These are phyloP conservation scores for Belonocnema kinseyi DNA, from an alignment of 1,140 invertebrate genomes.

Conservation along the genomic window DNA sequence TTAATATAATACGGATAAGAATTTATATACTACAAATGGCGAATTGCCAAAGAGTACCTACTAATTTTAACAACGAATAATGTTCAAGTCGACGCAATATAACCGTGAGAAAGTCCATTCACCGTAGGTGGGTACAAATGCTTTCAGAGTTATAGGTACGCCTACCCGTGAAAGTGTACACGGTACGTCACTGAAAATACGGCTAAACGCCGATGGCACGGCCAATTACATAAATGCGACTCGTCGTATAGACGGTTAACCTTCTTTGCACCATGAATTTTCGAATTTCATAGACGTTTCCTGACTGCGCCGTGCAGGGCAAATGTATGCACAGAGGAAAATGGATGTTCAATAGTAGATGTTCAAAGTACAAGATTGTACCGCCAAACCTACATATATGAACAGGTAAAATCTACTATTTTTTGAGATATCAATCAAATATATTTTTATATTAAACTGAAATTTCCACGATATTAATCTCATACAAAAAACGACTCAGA, in stretches of 20 bases:
- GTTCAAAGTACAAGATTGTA: too few species aligned
- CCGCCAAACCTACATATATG: too few species aligned
- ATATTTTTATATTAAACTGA: too few species aligned
- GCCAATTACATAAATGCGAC: conserved; percentile 54
- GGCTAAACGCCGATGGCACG: conserved; percentile 53
- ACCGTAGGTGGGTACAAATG: conserved; percentile 48
- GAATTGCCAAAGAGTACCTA: conserved; percentile 36
- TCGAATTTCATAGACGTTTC: background rate
- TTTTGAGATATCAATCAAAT: too few species aligned
- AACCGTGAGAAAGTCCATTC: conserved; percentile 61
- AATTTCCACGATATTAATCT: too few species aligned
- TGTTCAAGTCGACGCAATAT: conserved; percentile 52
- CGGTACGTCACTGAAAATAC: conserved; percentile 48
- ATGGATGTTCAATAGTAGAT: too few species aligned
- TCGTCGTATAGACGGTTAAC: conserved; percentile 37
- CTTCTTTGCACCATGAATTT: background rate
- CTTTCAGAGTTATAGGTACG: conserved; percentile 52
- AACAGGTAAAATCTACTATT: too few species aligned
- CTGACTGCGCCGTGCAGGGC: too few species aligned
- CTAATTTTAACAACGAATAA: conserved; percentile 60
- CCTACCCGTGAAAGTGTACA: conserved; percentile 57
- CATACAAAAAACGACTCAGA: too few species aligned
- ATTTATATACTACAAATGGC: conserved; percentile 10
- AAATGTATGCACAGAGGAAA: too few species aligned
- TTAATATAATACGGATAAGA: conserved; percentile 25